A percentile compares a stretch with the other conserved stretches of the same genome.
phyloP scores from a whole-genome alignment of 2,888 invertebrate species.

The Alitta virens region DNA sequence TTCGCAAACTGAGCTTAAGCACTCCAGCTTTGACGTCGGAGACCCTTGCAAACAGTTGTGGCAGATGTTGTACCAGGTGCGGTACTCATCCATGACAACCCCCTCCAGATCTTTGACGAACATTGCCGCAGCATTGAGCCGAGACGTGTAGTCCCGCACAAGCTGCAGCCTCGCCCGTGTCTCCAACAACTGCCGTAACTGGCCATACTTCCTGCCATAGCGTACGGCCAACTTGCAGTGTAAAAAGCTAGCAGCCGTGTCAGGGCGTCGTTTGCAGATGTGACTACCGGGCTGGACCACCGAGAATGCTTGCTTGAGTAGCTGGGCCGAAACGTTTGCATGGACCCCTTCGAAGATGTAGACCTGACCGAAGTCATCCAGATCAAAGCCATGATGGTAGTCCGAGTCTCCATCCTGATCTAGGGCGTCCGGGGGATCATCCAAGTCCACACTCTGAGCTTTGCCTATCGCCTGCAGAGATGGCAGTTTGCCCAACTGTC shows the following conservation, averaged over 20 bases:
- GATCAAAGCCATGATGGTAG: not conserved
- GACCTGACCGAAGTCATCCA: constrained; percentile 5
- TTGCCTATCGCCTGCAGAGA: constrained; percentile 41
- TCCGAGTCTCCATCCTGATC: constrained; percentile 4
- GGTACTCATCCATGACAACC: constrained; percentile 37
- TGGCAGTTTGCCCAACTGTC: constrained; percentile 33
- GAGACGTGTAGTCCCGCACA: constrained; percentile 42
- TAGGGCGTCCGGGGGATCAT: constrained; percentile 35
- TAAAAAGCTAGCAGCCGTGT: constrained; percentile 34
- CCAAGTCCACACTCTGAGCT: constrained; percentile 36
- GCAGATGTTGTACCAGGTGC: constrained; percentile 42
- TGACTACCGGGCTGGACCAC: constrained; percentile 47
- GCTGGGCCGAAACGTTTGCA: constrained; percentile 38
- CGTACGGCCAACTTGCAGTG: constrained; percentile 45
- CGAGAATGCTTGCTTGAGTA: constrained; percentile 38
- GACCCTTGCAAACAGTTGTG: constrained; percentile 33
- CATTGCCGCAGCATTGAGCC: constrained; percentile 36
- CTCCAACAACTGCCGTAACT: constrained; percentile 42
- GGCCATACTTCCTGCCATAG: constrained; percentile 41
- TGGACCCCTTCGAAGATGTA: constrained; percentile 37
- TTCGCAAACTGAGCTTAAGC: constrained; percentile 52
- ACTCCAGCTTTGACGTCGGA: constrained; percentile 44
- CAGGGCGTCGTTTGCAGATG: constrained; percentile 35
- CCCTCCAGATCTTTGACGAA: constrained; percentile 46
- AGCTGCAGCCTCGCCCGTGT: constrained; percentile 44